phyloP scores from a whole-genome alignment of 2,888 invertebrate genomes.

The Fabriciana adippe region DNA sequence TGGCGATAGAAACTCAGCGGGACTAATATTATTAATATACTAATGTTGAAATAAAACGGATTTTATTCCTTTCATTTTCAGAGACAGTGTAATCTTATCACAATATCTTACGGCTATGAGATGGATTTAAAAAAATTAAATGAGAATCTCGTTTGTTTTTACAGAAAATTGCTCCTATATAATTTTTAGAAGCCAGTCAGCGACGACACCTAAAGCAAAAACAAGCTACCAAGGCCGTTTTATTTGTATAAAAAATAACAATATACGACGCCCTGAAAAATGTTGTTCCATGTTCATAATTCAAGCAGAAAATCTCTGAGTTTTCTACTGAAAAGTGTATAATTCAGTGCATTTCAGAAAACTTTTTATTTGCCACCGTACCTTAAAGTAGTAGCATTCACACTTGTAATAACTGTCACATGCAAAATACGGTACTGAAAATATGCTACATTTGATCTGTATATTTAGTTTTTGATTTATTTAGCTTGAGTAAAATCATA shows the following conservation, averaged over 20 bases:
- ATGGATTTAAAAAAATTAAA: not conserved
- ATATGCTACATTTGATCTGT: not conserved
- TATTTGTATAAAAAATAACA: constrained; percentile 3
- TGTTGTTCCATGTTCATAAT: not conserved
- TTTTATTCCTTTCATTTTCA: too few species aligned
- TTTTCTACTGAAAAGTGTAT: not conserved
- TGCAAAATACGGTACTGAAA: constrained; percentile 4
- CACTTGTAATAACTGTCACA: constrained; percentile 25
- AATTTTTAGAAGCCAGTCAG: not conserved
- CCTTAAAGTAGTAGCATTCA: constrained; percentile 20
- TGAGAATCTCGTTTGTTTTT: not conserved
- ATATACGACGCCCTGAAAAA: constrained; percentile 9
- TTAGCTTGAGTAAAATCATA: too few species aligned
- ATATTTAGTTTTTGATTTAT: too few species aligned
- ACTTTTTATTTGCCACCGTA: constrained; percentile 17
- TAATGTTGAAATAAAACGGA: too few species aligned
- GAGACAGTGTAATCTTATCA: too few species aligned
- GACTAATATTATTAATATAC: too few species aligned
- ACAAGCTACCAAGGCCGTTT: constrained; percentile 1
- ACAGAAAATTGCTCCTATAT: not conserved
- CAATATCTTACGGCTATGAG: too few species aligned
- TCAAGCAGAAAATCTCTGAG: not conserved
- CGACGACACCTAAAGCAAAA: constrained; percentile 1
- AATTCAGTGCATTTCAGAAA: constrained; percentile 17
- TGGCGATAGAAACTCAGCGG: too few species aligned